A percentile compares a stretch with the other conserved stretches of the same genome.
Conservation (phyloP, 2,113 vertebrate genomes). For the Odontophorus gujanensis region DNA sequence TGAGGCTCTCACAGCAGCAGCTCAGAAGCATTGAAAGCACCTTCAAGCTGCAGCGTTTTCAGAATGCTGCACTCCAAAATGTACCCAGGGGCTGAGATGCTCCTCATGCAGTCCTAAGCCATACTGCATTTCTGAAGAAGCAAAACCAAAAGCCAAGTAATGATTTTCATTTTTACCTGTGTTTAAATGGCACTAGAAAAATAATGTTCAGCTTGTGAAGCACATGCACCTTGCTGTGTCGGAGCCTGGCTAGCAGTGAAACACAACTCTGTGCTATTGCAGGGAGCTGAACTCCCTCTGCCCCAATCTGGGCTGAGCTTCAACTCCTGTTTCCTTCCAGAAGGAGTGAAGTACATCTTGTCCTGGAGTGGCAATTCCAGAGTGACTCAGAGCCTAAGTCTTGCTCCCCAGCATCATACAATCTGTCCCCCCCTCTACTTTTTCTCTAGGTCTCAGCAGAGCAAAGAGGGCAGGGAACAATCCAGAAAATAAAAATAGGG, state of each 20-base stretch:
- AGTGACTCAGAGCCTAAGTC: neutral
- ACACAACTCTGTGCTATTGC: neutral
- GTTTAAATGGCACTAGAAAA: neutral
- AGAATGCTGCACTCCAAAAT: accelerated
- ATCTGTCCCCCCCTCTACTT: neutral
- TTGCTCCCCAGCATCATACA: neutral
- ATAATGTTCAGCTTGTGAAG: neutral
- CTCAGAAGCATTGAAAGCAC: accelerated
- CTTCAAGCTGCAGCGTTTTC: neutral
- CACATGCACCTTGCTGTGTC: accelerated
- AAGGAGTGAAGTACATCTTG: neutral
- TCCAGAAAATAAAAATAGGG: neutral
- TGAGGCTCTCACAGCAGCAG: neutral
- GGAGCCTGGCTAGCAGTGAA: neutral
- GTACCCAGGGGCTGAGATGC: neutral
- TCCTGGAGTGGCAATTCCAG: neutral
- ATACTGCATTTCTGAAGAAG: neutral
- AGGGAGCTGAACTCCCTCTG: neutral
- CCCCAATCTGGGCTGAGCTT: neutral
- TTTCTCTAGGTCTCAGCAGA: neutral
- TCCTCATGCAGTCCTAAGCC: accelerated
- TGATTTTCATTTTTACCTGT: neutral
- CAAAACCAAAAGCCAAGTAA: neutral
- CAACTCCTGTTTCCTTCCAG: neutral
- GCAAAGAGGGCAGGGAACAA: neutral